Conservation (phyloP, 2,888 invertebrate genomes). For the Heliconius ismenius region DNA sequence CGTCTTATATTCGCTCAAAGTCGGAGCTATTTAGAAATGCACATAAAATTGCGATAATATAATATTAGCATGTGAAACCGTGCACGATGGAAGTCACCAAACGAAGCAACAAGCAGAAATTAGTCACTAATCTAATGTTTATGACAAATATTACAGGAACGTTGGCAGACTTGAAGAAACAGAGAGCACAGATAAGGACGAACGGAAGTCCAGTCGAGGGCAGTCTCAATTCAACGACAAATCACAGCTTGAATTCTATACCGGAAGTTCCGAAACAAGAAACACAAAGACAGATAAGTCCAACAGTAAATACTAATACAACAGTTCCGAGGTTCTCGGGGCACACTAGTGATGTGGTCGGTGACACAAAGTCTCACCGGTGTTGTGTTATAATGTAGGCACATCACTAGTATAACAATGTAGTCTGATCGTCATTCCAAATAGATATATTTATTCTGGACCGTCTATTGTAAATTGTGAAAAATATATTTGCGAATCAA, state of each 20-base stretch:
- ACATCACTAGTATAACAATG: slow-evolving; percentile 37
- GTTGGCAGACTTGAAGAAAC: slow-evolving; percentile 95
- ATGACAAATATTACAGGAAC: slow-evolving; percentile 82
- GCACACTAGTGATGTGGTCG: slow-evolving; percentile 89
- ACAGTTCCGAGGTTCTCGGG: slow-evolving; percentile 85
- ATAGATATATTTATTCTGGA: slow-evolving; percentile 50
- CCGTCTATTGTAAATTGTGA: not conserved
- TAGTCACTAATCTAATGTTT: slow-evolving; percentile 10
- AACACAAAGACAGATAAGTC: slow-evolving; percentile 68
- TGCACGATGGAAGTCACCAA: slow-evolving; percentile 24
- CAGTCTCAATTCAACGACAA: slow-evolving; percentile 70
- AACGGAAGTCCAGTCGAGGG: slow-evolving; percentile 82
- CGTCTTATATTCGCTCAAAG: slow-evolving; percentile 8
- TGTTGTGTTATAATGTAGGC: slow-evolving; percentile 88
- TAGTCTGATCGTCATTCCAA: slow-evolving; percentile 75
- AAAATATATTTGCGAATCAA: slow-evolving; percentile 3
- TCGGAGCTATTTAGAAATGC: not conserved
- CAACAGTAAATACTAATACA: slow-evolving; percentile 67
- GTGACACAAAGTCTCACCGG: slow-evolving; percentile 86
- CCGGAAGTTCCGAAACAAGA: slow-evolving; percentile 69
- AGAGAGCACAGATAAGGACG: slow-evolving; percentile 90
- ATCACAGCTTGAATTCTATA: slow-evolving; percentile 72
- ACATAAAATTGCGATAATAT: not conserved
- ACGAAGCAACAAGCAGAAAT: slow-evolving; percentile 1
- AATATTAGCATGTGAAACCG: slow-evolving; percentile 16